Base-by-base conservation (phyloP, 2,113 vertebrate genomes). In the Bagarius yarrelli region DNA sequence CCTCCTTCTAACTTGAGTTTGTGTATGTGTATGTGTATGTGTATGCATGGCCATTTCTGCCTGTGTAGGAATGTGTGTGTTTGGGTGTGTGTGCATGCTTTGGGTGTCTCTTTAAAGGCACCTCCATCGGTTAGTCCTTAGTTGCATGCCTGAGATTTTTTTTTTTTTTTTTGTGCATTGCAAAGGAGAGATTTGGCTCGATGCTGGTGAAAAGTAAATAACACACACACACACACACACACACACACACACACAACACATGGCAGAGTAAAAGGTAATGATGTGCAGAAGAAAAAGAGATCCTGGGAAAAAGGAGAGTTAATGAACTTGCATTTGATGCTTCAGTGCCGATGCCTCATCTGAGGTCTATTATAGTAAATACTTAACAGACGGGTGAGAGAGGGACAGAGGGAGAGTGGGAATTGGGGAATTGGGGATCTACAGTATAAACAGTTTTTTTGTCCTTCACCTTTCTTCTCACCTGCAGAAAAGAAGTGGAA, bases 281-380 rank as follows among this genome's bases (percentile, higher is more conserved):
- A 87, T 70, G 59, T 71, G 70, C 47, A 59, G 25, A 60, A 63
- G 77, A 76, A 64, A 81, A 64, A 80, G 59, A 85, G 75, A 70
- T 76, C 73, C 72, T 83, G 70, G 52, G 82, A 57, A 77, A 73
- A 82, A 79, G 76, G 36, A 81, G 67, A 84, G 77, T 84, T 87
- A 86, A 86, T 87, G 85, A 87, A 84, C 82, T 80, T 80, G 32
- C 75, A 75, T 84, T 82, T 85, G 78, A 86, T 82, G 69, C 76
- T 82, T 86, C 71, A 69, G 73, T 85, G 76, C 76, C 75, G 71
- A 83, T 76, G 77, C 72, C 67, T 85, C 84, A 80, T 80, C 79
- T 67, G 84, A 82, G 66, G 52, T 83, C 81, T 77, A 83, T 84
- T 80, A 82, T 74, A 80, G 78, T 83, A 84, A 83, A 71, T 81